phyloP scores from a whole-genome alignment of 2,888 invertebrate genomes.

The Latrodectus elegans region DNA sequence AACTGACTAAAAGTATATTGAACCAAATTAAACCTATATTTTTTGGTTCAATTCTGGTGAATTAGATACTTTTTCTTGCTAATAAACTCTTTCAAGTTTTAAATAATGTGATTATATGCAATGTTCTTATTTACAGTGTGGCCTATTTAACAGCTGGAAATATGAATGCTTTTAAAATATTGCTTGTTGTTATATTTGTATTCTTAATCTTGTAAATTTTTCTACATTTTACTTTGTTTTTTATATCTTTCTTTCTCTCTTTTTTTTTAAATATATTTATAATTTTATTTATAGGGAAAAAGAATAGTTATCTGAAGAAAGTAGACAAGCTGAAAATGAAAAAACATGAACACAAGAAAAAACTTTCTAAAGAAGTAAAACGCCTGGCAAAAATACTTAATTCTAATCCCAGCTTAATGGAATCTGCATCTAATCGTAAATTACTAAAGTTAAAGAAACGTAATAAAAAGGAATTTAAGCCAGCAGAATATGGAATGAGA shows the following conservation, averaged over 20 bases:
- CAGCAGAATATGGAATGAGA: slow-evolving; percentile 41
- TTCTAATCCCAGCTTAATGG: slow-evolving; percentile 55
- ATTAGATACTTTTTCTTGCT: no score
- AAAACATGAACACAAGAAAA: slow-evolving; percentile 43
- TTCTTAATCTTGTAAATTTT: background rate
- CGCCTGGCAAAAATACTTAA: slow-evolving; percentile 59
- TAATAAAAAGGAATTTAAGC: slow-evolving; percentile 45
- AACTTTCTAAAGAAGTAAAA: slow-evolving; percentile 51
- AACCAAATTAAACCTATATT: no score
- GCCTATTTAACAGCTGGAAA: no score
- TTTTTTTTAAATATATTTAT: background rate
- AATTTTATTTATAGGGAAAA: slow-evolving; percentile 20
- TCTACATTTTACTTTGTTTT: background rate
- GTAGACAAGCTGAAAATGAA: slow-evolving; percentile 51
- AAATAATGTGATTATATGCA: no score
- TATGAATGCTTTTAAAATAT: background rate
- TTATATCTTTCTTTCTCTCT: background rate
- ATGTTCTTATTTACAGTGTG: no score
- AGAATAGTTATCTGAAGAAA: slow-evolving; percentile 49
- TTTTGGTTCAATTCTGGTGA: no score
- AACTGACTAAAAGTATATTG: no score
- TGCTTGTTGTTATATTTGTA: background rate
- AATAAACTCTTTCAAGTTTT: no score
- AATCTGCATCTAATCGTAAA: slow-evolving; percentile 53
- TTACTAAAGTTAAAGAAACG: slow-evolving; percentile 57